Percentiles rank a stretch among this genome's conserved stretches.
Evolutionary conservation across 1,140 invertebrate genomes (phyloP).

Genomic region (Manduca sexta): DNA sequence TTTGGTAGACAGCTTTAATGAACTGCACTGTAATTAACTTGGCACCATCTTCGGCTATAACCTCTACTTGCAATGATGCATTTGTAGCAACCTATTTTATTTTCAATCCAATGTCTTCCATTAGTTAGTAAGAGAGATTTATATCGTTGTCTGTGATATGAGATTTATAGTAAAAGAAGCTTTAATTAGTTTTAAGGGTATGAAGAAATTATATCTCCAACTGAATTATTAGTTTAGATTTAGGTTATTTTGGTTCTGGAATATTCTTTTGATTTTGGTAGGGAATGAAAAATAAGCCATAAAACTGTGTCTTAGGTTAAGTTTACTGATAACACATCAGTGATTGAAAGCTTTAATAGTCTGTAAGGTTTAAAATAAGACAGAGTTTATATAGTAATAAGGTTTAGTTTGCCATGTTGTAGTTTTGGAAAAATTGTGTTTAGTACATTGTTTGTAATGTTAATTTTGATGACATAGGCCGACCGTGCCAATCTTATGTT

Average conservation of each 20-base stretch:
- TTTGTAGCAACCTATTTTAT: conserved; percentile 15
- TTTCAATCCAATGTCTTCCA: conserved; percentile 58
- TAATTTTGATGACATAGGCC: conserved; percentile 43
- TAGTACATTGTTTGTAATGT: conserved; percentile 17
- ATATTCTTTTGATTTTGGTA: too few species aligned
- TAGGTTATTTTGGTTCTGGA: too few species aligned
- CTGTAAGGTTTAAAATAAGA: conserved; percentile 23
- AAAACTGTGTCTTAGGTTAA: too few species aligned
- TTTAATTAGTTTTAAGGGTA: conserved; percentile 46
- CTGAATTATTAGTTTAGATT: too few species aligned
- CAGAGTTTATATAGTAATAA: too few species aligned
- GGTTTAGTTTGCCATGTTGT: conserved; percentile 5
- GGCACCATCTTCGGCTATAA: conserved; percentile 46
- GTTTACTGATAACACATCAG: conserved; percentile 19
- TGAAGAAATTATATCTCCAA: too few species aligned
- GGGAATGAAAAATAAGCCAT: too few species aligned
- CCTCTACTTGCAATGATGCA: conserved; percentile 16
- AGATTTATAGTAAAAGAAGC: conserved; percentile 40
- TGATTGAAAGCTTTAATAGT: conserved; percentile 54
- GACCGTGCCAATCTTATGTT: conserved; percentile 61
- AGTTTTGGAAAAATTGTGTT: conserved; percentile 19
- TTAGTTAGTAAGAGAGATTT: conserved; percentile 45
- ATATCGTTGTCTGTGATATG: conserved; percentile 55
- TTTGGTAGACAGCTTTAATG: conserved; percentile 73
- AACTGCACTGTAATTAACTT: conserved; percentile 64